A percentile compares a stretch with the other conserved stretches of the same genome.
Evolutionary conservation across 2,797 vertebrate species (phyloP).

Genomic region (Scolopax rusticola): DNA sequence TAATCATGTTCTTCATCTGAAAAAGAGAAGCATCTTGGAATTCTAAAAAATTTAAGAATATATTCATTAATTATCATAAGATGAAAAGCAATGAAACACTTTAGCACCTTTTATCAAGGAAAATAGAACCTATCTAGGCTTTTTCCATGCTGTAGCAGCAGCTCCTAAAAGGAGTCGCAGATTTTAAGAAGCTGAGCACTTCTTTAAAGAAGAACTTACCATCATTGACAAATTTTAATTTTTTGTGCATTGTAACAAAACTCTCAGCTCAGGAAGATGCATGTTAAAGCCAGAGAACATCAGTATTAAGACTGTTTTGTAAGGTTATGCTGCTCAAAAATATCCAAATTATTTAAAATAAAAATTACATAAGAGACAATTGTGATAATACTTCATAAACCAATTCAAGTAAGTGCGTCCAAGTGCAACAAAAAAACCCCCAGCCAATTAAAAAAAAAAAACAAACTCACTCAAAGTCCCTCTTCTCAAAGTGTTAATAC

Average conservation of each 20-base stretch:
- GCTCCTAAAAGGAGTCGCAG: background rate
- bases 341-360: background rate
- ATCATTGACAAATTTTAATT: background rate
- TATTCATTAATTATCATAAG: background rate
- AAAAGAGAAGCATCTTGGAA: background rate
- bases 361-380: background rate
- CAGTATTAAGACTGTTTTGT: background rate
- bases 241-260: background rate
- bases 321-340: background rate
- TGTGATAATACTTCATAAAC: background rate
- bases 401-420: background rate
- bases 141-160: background rate
- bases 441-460: background rate
- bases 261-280: background rate
- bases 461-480: background rate
- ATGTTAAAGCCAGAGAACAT: background rate
- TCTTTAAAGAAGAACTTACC: background rate
- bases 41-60: background rate
- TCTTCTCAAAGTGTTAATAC: background rate
- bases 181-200: background rate
- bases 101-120: background rate
- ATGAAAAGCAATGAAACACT: background rate
- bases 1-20: background rate
- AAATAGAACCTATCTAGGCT: background rate
- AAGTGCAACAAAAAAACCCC: background rate